Percentiles rank a stretch among this genome's conserved stretches.
These are phyloP conservation scores for Syngnathoides biaculeatus DNA, from an alignment of 2,113 vertebrate genomes.

Conservation along the genomic window DNA sequence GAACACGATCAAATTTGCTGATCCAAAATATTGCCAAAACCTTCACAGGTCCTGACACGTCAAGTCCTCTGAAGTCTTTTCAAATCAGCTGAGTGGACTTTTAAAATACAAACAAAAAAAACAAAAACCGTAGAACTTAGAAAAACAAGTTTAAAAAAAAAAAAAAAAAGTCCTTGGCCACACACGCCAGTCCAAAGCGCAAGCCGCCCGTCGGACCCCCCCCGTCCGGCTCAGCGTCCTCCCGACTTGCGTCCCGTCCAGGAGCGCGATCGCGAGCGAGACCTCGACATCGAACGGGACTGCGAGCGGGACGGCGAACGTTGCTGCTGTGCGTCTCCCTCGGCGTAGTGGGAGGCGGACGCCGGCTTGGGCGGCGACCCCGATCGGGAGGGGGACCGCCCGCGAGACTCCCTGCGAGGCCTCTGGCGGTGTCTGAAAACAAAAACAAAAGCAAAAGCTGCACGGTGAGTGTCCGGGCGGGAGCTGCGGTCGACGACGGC, in stretches of 20 bases:
- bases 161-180: neutral
- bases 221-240: slow-evolving; percentile 76
- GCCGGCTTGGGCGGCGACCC: slow-evolving; percentile 76
- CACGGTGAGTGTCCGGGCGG: no score
- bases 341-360: slow-evolving; percentile 72
- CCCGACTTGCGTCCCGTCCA: slow-evolving; percentile 94
- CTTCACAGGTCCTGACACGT: neutral
- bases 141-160: neutral
- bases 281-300: slow-evolving; percentile 88
- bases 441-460: neutral
- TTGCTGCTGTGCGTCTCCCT: slow-evolving; percentile 69
- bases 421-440: slow-evolving; percentile 81
- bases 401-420: slow-evolving; percentile 71
- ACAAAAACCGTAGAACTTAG: no score
- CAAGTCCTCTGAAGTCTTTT: neutral
- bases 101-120: neutral
- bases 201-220: neutral
- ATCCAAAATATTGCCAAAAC: neutral
- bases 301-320: slow-evolving; percentile 60
- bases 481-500: no score
- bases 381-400: slow-evolving; percentile 75
- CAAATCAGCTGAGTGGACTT: neutral
- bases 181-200: slow-evolving; percentile 35
- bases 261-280: slow-evolving; percentile 71
- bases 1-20: neutral